Percentiles rank a stretch among this genome's conserved stretches.
phyloP scores from a whole-genome alignment of 1,140 invertebrate genomes.

The Bombus pyrosoma region DNA sequence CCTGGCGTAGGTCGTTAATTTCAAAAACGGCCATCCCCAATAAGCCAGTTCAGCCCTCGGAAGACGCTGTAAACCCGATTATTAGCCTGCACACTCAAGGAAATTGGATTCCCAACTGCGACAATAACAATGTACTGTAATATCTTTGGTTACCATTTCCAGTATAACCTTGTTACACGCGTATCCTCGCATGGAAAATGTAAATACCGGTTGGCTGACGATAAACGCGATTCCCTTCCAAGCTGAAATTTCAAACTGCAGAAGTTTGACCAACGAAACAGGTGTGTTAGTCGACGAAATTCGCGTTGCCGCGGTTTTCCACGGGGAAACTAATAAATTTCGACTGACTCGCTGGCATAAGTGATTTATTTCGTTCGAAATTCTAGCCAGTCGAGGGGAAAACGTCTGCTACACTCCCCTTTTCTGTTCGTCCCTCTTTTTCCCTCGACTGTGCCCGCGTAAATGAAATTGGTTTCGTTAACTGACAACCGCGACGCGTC shows the following conservation, averaged over 20 bases:
- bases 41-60: neutral
- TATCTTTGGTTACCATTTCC: neutral
- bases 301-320: neutral
- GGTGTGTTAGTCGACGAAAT: neutral
- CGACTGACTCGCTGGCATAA: neutral
- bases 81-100: neutral
- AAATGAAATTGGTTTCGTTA: conserved; percentile 28
- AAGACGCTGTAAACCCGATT: neutral
- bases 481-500: neutral
- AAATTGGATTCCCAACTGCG: neutral
- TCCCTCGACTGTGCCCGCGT: neutral
- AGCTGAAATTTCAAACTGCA: neutral
- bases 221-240: neutral
- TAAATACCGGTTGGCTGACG: neutral
- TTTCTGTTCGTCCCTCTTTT: neutral
- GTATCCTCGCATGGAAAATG: neutral
- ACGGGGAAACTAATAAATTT: conserved; percentile 24
- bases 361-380: conserved; percentile 24
- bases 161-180: neutral
- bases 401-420: neutral
- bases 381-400: neutral
- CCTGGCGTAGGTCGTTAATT: neutral
- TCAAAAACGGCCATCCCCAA: neutral
- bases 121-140: neutral
- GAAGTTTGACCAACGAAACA: neutral